phyloP scores from a whole-genome alignment of 2,113 vertebrate genomes.

The Aspidoscelis tigris region DNA sequence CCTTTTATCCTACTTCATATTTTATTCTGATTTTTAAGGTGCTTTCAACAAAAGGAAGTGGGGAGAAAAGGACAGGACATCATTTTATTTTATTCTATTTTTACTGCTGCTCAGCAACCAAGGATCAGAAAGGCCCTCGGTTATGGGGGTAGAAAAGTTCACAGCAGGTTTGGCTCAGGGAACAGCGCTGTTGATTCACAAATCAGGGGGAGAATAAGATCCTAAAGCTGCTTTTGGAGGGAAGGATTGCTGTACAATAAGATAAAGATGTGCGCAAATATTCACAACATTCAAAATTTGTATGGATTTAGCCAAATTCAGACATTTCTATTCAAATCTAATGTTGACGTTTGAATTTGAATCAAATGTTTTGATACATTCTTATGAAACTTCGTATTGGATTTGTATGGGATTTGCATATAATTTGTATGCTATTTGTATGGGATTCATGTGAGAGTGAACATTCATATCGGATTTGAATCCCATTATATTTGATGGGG shows the following conservation, averaged over 20 bases:
- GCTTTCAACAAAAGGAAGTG: constrained; percentile 67
- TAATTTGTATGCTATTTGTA: too few relatives aligned
- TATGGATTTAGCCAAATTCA: too few relatives aligned
- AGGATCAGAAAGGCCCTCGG: constrained; percentile 49
- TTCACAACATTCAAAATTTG: too few relatives aligned
- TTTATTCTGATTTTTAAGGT: constrained; percentile 76
- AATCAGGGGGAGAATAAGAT: constrained; percentile 60
- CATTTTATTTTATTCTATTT: constrained; percentile 38
- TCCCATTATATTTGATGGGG: too few relatives aligned
- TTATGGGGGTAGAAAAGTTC: constrained; percentile 58
- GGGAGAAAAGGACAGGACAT: constrained; percentile 59
- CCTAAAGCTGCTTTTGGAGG: constrained; percentile 50
- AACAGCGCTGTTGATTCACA: constrained; percentile 56
- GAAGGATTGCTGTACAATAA: not conserved
- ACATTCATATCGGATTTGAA: too few relatives aligned
- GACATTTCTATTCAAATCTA: too few relatives aligned
- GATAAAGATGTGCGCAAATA: too few relatives aligned
- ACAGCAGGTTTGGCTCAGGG: constrained; percentile 51
- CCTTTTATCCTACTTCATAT: constrained; percentile 74
- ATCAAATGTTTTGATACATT: too few relatives aligned
- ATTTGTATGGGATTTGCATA: too few relatives aligned
- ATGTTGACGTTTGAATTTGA: too few relatives aligned
- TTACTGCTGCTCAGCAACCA: constrained; percentile 55
- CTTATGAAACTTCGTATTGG: too few relatives aligned
- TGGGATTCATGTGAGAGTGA: too few relatives aligned